Evolutionary conservation across 2,113 vertebrate genomes (phyloP).

Genomic region (Falco punctatus): DNA sequence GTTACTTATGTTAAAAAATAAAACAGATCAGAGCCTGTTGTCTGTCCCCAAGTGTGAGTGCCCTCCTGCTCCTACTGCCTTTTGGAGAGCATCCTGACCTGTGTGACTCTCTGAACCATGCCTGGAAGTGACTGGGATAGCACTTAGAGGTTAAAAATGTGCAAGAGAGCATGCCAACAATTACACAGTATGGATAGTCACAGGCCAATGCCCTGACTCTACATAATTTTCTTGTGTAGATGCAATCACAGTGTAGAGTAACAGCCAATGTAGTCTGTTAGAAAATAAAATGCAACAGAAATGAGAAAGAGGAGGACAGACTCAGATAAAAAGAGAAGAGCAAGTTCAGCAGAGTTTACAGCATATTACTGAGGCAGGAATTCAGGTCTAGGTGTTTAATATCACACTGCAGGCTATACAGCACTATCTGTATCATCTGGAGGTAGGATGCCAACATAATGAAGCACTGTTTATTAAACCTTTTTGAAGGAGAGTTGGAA

Average conservation of each 20-base stretch:
- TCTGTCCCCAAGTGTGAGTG: neutral
- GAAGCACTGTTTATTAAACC: neutral
- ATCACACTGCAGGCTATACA: constrained; percentile 4
- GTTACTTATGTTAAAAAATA: neutral
- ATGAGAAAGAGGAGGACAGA: neutral
- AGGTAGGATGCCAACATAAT: constrained; percentile 18
- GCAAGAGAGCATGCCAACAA: neutral
- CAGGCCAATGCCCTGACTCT: neutral
- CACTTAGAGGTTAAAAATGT: neutral
- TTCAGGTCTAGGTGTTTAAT: constrained; percentile 18
- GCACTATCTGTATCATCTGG: constrained; percentile 24
- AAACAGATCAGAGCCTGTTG: neutral
- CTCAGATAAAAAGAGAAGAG: neutral
- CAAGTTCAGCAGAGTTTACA: constrained; percentile 9
- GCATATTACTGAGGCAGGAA: neutral
- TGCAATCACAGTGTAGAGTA: neutral
- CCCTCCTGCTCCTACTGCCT: neutral
- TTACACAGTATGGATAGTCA: neutral
- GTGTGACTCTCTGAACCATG: neutral
- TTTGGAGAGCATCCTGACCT: neutral
- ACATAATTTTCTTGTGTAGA: neutral
- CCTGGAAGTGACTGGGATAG: neutral
- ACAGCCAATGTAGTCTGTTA: neutral
- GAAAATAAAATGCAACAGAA: neutral
- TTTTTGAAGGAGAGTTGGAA: constrained; percentile 14